Evolutionary conservation across 2,888 invertebrate genomes (phyloP), one percentile per base, ranked within the genome.

Genomic region (Cephus pygmeus): DNA sequence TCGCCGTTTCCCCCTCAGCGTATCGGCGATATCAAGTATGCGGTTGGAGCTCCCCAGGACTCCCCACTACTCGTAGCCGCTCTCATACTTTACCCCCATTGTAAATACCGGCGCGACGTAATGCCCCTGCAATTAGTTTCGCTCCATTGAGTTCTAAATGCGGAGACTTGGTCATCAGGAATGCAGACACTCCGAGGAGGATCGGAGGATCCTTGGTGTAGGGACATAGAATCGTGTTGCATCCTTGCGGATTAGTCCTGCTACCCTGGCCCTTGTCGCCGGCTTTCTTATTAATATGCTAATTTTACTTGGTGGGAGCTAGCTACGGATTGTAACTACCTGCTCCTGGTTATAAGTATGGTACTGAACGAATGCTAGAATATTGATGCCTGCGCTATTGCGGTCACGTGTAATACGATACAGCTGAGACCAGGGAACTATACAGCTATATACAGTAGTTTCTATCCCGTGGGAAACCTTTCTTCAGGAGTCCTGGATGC

Each of bases 221-320:
- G 83, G 80, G 83, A 81, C 84, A 80, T 82, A 80, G 40, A 75
- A 23, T 68, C 30, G 69, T 34, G 76, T 34, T 31, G 9, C 69
- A 71, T 34, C 87, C 87, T 88, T 86, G 87, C 85, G 86, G 86
- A 87, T 87, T 87, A 85, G 87, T 91, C 89, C 91, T 91, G 89
- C 84, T 91, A 88, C 84, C 91, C 91, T 91, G 90, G 82, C 90
- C 88, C 90, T 87, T 90, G 90, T 91, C 91, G 88, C 88, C 89
- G 87, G 85, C 85, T 87, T 90, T 90, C 91, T 91, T 91, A 91
- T 91, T 91, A 91, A 91, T 91, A 91, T 91, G 91, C 90, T 91
- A 91, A 91, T 91, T 90, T 88, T 84, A 82, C 83, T 73, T 75
- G 82, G 78, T 56, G 56, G 56, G 9, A 56, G 56, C 56, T 56